These are phyloP conservation scores for Anniella stebbinsi DNA, from an alignment of 2,797 vertebrate genomes.

Conservation along the genomic window DNA sequence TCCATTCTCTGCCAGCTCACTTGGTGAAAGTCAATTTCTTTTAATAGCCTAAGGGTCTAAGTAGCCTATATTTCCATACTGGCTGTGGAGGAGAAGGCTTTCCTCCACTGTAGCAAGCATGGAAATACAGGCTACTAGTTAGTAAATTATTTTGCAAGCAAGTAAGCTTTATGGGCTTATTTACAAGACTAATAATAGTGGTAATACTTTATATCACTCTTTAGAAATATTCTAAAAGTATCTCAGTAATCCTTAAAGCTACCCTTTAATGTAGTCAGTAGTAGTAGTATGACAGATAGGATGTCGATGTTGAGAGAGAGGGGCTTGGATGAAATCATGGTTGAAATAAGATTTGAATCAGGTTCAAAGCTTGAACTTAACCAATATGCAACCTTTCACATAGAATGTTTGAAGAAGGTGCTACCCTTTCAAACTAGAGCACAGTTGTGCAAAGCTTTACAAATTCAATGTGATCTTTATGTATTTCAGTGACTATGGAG, in stretches of 20 bases:
- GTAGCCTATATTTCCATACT: too few relatives aligned
- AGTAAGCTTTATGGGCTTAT: background rate
- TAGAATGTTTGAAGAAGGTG: background rate
- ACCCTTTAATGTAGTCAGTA: background rate
- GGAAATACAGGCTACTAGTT: background rate
- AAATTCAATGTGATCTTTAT: background rate
- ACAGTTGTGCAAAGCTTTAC: background rate
- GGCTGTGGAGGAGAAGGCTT: too few relatives aligned
- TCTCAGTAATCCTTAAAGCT: background rate
- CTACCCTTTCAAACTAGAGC: background rate
- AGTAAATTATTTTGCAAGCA: background rate
- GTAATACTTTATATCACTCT: background rate
- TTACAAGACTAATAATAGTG: background rate
- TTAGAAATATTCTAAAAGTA: background rate
- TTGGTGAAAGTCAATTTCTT: background rate
- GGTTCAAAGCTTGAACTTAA: background rate
- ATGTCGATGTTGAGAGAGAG: background rate
- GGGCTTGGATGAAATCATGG: background rate
- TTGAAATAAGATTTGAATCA: background rate
- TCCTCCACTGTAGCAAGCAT: background rate
- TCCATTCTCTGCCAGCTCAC: background rate
- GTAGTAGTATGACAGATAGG: background rate
- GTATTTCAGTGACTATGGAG: background rate
- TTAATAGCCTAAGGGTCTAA: too few relatives aligned
- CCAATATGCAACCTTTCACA: background rate